Conservation (phyloP, 2,113 vertebrate species). For the Sigmodon hispidus region DNA sequence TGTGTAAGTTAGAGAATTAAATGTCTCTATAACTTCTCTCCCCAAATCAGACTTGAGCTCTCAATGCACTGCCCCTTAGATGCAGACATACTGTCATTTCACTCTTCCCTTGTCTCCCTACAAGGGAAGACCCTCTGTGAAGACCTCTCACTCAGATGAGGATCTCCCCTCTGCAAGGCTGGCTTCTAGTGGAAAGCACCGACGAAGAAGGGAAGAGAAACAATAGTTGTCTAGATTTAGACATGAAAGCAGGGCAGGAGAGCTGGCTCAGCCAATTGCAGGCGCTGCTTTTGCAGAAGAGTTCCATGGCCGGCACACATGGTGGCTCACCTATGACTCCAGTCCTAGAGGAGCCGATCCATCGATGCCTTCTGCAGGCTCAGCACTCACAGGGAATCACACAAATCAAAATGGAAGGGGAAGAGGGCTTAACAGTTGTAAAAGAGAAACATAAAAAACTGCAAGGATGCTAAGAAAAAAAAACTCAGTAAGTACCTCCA, state of each 20-base stretch:
- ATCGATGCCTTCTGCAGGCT: background rate
- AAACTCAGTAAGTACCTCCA: background rate
- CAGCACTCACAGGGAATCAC: background rate
- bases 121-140: background rate
- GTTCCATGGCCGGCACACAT: background rate
- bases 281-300: background rate
- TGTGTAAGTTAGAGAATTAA: slow-evolving; percentile 24
- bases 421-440: no score
- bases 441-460: background rate
- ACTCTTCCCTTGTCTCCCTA: background rate
- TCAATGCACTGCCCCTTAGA: slow-evolving; percentile 36
- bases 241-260: background rate
- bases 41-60: slow-evolving; percentile 32
- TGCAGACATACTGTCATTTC: background rate
- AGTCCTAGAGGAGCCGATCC: background rate
- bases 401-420: background rate
- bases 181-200: background rate
- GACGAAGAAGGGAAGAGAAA: background rate
- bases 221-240: background rate
- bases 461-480: background rate
- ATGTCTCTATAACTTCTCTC: background rate
- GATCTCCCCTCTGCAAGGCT: background rate
- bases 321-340: background rate
- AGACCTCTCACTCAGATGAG: background rate
- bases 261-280: background rate